A percentile compares a stretch with the other conserved stretches of the same genome.
Conservation (phyloP, 2,797 vertebrate species). For the Labroides dimidiatus region DNA sequence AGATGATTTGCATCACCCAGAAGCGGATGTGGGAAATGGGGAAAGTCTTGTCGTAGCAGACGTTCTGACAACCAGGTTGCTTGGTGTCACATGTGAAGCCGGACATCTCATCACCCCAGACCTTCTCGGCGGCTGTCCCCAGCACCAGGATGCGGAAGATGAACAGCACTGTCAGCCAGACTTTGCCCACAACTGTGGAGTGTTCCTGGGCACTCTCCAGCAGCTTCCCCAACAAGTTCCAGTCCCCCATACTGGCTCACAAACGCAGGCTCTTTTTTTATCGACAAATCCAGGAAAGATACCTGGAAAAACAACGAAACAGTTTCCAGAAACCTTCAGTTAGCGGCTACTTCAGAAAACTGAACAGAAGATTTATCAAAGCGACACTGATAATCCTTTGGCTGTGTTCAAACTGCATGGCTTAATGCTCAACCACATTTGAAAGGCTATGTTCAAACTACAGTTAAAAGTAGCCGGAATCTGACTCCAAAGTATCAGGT, state of each 20-base stretch:
- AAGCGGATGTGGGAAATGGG: slow-evolving; percentile 94
- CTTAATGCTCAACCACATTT: too few species aligned
- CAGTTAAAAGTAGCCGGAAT: too few species aligned
- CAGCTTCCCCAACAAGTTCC: slow-evolving; percentile 89
- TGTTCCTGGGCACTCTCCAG: slow-evolving; percentile 91
- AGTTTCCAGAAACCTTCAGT: not conserved
- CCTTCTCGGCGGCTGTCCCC: slow-evolving; percentile 88
- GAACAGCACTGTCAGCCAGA: slow-evolving; percentile 91
- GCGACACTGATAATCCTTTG: too few species aligned
- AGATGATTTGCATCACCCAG: slow-evolving; percentile 96
- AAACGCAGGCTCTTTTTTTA: slow-evolving; percentile 43
- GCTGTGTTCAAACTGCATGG: too few species aligned
- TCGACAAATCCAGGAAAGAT: slow-evolving; percentile 45
- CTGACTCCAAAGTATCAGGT: too few species aligned
- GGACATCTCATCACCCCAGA: slow-evolving; percentile 90
- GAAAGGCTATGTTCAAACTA: too few species aligned
- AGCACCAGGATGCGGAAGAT: slow-evolving; percentile 91
- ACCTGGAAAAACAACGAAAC: slow-evolving; percentile 45
- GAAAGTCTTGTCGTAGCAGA: slow-evolving; percentile 92
- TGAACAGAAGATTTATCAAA: too few species aligned
- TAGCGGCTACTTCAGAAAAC: not conserved
- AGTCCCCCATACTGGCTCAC: slow-evolving; percentile 87
- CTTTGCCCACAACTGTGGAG: slow-evolving; percentile 91
- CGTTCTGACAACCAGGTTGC: slow-evolving; percentile 92
- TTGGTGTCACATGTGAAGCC: slow-evolving; percentile 92